Base-by-base conservation (phyloP, 1,140 invertebrate genomes). In the Drosophila albomicans region DNA sequence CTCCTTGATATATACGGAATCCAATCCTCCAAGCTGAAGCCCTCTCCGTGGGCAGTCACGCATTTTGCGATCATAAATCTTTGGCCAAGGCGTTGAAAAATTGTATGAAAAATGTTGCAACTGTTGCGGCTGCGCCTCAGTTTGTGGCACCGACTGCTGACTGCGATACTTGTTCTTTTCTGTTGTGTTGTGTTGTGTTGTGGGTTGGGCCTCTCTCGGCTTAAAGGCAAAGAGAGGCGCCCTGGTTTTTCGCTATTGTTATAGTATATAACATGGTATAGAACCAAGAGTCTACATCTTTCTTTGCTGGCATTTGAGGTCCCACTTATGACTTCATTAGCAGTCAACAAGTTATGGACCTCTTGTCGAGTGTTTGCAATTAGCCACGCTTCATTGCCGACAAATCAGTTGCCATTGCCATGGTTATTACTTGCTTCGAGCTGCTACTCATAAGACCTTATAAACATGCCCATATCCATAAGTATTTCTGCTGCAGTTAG, bases 81-180 rank as follows among this genome's bases (percentile, higher is more conserved):
- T 76, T 13, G 8, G 65, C 56, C 62, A 66, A 88, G 81, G 86
- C 85, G 85, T 85, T 88, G 85, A 88, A 89, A 89, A 89, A 76
- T 78, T 64, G 66, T 75, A 82, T 80, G 78, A 81, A 70, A 70
- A 66, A 72, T 73, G 81, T 66, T 54, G 52, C 75, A 74, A 74
- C 54, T 49, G 32, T 68, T 75, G 72, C 72, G 72, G 30, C 75
- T 77, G 63, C 63, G 75, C 69, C 69, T 76, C 62, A 65, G 70
- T 51, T 45, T 62, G 67, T 57, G 35, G 70, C 63, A 72, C 54
- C 8, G 46, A 63, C 61, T 38, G 25, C 38, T 32, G 38, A 30
- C 58, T 65, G 61, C 28, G 32, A 48, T 25, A 43, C 43, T 51
- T 57, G 51, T 25, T 25, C 20, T 25, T 0, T 25, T 4, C 20